Conservation (phyloP, 2,797 vertebrate genomes). For the Pagetopsis macropterus region DNA sequence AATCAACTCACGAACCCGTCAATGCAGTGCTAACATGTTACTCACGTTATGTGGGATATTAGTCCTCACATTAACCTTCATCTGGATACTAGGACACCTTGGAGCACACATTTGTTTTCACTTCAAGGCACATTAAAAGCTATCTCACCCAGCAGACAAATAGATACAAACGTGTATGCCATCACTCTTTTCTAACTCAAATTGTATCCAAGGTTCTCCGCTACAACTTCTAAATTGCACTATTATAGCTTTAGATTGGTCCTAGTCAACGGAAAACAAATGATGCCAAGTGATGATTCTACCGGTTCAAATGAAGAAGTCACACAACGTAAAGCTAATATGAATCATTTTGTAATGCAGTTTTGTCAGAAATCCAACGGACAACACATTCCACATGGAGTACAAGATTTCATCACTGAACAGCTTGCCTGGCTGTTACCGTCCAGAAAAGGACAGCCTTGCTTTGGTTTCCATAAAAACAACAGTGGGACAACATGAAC, state of each 20-base stretch:
- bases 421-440: constrained; percentile 50
- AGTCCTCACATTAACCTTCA: constrained; percentile 13
- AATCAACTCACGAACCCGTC: constrained; percentile 16
- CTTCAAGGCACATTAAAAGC: constrained; percentile 76
- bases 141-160: constrained; percentile 45
- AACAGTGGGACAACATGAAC: constrained; percentile 63
- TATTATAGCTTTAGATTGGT: constrained; percentile 53
- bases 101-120: constrained; percentile 34
- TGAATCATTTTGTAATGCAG: constrained; percentile 42
- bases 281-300: not conserved
- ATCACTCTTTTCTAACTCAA: constrained; percentile 16
- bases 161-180: constrained; percentile 23
- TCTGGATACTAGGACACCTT: constrained; percentile 33
- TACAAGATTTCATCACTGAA: constrained; percentile 35
- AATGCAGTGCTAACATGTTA: constrained; percentile 33
- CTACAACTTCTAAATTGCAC: constrained; percentile 48
- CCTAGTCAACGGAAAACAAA: constrained; percentile 52
- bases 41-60: constrained; percentile 22
- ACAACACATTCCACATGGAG: constrained; percentile 64
- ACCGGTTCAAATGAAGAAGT: constrained; percentile 44
- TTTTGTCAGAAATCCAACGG: constrained; percentile 45
- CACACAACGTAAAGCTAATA: constrained; percentile 19
- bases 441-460: constrained; percentile 50
- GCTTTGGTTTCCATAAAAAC: constrained; percentile 69
- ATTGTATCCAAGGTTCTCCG: constrained; percentile 34